Evolutionary conservation across 2,888 invertebrate genomes (phyloP).

Genomic region (Tethea ocularis): DNA sequence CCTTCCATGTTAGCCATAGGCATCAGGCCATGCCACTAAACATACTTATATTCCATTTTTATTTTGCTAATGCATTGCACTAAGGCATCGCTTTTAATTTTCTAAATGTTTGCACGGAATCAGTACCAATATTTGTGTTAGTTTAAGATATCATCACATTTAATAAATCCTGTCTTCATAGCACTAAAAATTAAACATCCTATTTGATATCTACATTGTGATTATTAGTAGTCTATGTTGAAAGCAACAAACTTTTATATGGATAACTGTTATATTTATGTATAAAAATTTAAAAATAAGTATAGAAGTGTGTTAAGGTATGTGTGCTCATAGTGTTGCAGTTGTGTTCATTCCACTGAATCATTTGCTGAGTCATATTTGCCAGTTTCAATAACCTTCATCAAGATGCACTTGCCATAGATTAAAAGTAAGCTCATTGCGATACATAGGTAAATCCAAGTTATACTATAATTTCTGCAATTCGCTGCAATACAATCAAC

Average conservation of each 20-base stretch:
- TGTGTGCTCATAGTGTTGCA: conserved; percentile 35
- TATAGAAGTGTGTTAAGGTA: conserved; percentile 50
- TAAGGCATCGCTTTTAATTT: conserved; percentile 34
- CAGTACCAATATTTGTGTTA: conserved; percentile 28
- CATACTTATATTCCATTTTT: conserved; percentile 27
- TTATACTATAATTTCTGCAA: not conserved
- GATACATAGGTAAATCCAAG: not conserved
- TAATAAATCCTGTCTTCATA: conserved; percentile 25
- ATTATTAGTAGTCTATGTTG: conserved; percentile 55
- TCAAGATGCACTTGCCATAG: not conserved
- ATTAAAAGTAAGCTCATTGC: not conserved
- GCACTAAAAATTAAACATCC: conserved; percentile 33
- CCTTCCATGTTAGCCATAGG: conserved; percentile 41
- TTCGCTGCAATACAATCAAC: not conserved
- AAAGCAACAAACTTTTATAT: conserved; percentile 64
- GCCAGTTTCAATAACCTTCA: not conserved
- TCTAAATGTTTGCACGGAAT: conserved; percentile 27
- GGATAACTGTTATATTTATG: conserved; percentile 69
- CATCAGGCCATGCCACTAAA: conserved; percentile 30
- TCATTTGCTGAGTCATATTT: conserved; percentile 10
- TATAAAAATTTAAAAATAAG: conserved; percentile 61
- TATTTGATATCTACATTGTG: conserved; percentile 49
- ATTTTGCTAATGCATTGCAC: conserved; percentile 23
- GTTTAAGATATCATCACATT: conserved; percentile 40
- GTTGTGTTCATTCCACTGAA: conserved; percentile 27